Conservation (phyloP, 2,888 invertebrate species). For the Dryadula phaetusa region DNA sequence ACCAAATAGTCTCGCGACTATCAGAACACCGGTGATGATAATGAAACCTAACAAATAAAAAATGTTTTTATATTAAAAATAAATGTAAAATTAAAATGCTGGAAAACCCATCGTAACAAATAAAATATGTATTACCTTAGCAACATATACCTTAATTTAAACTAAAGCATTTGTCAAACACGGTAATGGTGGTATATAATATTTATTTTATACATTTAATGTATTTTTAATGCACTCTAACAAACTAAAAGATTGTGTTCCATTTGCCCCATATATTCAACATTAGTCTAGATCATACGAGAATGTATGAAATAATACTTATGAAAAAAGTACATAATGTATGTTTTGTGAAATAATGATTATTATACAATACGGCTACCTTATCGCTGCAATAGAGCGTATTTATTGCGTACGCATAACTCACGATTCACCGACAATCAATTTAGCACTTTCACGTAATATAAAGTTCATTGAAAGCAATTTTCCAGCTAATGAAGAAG, state of each 20-base stretch:
- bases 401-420: constrained; percentile 22
- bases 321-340: neutral
- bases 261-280: too few species aligned
- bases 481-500: constrained; percentile 62
- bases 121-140: too few species aligned
- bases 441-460: constrained; percentile 56
- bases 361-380: neutral
- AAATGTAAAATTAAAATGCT: neutral
- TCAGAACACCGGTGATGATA: constrained; percentile 85
- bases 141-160: too few species aligned
- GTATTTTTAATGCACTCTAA: too few species aligned
- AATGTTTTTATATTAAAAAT: neutral
- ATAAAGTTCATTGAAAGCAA: constrained; percentile 65
- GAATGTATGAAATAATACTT: neutral
- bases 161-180: too few species aligned
- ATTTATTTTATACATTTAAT: too few species aligned
- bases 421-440: constrained; percentile 37
- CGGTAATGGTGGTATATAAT: too few species aligned
- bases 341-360: neutral
- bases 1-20: constrained; percentile 85
- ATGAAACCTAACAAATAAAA: constrained; percentile 79
- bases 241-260: too few species aligned
- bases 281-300: neutral
- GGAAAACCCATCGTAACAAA: too few species aligned
- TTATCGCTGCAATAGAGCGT: constrained; percentile 5